phyloP scores from a whole-genome alignment of 2,797 vertebrate species.

The Orientallactaga sibirica region DNA sequence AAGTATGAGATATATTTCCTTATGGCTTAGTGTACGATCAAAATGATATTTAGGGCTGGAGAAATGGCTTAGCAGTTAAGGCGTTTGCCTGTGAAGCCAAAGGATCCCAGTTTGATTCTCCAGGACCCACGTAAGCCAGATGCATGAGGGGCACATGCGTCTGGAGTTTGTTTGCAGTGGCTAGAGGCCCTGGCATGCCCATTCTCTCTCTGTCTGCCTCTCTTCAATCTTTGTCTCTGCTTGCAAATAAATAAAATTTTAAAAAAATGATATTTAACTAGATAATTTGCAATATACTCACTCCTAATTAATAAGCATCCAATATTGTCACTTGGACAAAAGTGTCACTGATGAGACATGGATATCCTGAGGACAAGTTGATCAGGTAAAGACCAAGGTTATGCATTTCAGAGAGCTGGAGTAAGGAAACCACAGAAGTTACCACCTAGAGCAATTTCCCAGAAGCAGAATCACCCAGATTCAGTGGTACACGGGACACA shows the following conservation, averaged over 20 bases:
- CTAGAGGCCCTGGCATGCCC: no score
- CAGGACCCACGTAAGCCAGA: no score
- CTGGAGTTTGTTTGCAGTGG: no score
- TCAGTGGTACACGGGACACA: neutral
- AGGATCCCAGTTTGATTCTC: no score
- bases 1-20: neutral
- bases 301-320: neutral
- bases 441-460: neutral
- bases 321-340: neutral
- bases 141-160: no score
- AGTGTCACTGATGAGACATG: neutral
- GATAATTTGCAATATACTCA: slow-evolving; percentile 1
- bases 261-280: neutral
- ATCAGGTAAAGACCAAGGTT: neutral
- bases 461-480: neutral
- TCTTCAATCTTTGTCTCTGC: no score
- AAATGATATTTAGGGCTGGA: neutral
- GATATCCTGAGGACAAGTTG: neutral
- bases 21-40: neutral
- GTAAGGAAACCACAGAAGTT: neutral
- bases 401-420: neutral
- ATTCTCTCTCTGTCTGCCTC: no score
- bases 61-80: no score
- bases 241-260: no score
- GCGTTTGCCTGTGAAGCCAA: neutral